These are phyloP conservation scores for Anticlea derivata DNA, from an alignment of 2,888 invertebrate genomes.

Conservation along the genomic window DNA sequence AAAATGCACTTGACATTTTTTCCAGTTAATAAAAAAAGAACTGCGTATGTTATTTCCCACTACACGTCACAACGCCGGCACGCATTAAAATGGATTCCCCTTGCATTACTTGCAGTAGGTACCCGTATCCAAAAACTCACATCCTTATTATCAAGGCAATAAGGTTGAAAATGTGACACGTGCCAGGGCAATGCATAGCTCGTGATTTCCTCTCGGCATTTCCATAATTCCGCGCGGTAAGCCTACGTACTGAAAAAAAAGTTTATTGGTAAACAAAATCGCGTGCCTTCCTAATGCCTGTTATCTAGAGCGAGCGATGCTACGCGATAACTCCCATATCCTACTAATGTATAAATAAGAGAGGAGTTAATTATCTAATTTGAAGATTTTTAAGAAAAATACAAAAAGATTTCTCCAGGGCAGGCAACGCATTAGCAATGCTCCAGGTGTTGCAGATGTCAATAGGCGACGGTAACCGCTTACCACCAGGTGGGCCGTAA, in stretches of 20 bases:
- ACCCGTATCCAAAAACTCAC: constrained; percentile 4
- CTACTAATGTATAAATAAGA: too few species aligned
- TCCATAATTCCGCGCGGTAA: constrained; percentile 11
- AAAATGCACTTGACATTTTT: too few species aligned
- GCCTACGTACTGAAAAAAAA: neutral
- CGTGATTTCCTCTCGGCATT: constrained; percentile 22
- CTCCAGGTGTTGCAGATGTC: too few species aligned
- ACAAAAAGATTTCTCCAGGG: too few species aligned
- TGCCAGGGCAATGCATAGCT: neutral
- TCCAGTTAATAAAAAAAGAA: too few species aligned
- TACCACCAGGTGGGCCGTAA: too few species aligned
- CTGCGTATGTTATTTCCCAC: constrained; percentile 15
- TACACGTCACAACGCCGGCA: constrained; percentile 14
- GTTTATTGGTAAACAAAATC: constrained; percentile 14
- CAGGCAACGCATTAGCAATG: too few species aligned
- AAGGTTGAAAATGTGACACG: constrained; percentile 3
- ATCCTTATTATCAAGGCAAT: constrained; percentile 1
- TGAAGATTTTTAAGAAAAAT: too few species aligned
- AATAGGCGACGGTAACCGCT: too few species aligned
- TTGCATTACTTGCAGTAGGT: constrained; percentile 1
- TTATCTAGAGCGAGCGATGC: neutral
- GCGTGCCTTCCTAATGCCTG: neutral
- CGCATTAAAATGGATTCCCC: constrained; percentile 23
- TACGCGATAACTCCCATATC: neutral
- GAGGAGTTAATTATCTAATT: too few species aligned